A percentile compares a stretch with the other conserved stretches of the same genome.
These are phyloP conservation scores for Sceloporus undulatus DNA, from an alignment of 2,113 vertebrate genomes.

Conservation along the genomic window DNA sequence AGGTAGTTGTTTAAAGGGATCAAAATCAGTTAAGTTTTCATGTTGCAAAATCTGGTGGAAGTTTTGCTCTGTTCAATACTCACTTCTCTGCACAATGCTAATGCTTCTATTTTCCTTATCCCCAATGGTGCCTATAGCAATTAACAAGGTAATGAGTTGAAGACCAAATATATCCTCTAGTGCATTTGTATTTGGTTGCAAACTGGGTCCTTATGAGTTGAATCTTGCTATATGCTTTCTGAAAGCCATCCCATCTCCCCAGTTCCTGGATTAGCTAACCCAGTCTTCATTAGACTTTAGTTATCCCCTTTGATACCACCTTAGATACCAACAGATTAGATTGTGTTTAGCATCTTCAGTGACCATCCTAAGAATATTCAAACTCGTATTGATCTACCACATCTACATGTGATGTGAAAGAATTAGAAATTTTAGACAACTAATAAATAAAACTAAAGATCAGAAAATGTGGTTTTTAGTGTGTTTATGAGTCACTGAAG, in stretches of 20 bases:
- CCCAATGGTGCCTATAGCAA: constrained; percentile 26
- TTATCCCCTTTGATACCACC: neutral
- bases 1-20: constrained; percentile 2
- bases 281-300: neutral
- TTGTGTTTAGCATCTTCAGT: neutral
- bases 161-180: constrained; percentile 28
- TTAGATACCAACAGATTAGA: neutral
- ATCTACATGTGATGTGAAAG: neutral
- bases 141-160: constrained; percentile 33
- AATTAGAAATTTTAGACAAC: constrained; percentile 13
- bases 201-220: neutral
- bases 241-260: neutral
- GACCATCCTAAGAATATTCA: neutral
- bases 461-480: neutral
- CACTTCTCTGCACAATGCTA: constrained; percentile 1
- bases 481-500: constrained; percentile 19
- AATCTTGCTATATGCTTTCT: constrained; percentile 2
- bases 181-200: constrained; percentile 23
- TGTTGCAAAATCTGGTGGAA: neutral
- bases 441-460: neutral
- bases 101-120: constrained; percentile 9
- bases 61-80: constrained; percentile 10
- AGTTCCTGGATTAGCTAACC: neutral
- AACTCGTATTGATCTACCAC: neutral
- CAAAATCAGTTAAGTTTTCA: neutral